phyloP scores from a whole-genome alignment of 1,140 invertebrate species.

The Venturia canescens region DNA sequence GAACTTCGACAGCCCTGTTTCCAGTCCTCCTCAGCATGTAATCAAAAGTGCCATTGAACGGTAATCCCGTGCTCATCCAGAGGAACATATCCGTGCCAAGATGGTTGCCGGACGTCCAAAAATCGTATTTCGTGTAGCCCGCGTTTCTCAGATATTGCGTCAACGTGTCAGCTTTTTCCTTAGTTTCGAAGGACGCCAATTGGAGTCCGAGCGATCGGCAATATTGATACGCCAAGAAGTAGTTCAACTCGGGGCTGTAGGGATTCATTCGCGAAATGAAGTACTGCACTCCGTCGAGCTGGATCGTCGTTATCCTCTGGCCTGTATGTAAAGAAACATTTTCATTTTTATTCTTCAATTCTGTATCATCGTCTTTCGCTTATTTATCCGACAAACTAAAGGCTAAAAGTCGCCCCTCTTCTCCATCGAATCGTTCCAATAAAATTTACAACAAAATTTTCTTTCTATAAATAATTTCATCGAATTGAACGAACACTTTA shows the following conservation, averaged over 20 bases:
- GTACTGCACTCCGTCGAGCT: conserved; percentile 90
- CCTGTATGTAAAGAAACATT: conserved; percentile 78
- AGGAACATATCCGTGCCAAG: conserved; percentile 91
- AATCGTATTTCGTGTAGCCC: conserved; percentile 88
- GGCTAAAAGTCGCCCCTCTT: too few species aligned
- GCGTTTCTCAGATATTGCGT: conserved; percentile 89
- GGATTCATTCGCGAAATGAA: conserved; percentile 93
- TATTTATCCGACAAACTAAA: not conserved
- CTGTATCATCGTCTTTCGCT: not conserved
- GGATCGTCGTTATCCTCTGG: conserved; percentile 90
- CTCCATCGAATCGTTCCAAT: too few species aligned
- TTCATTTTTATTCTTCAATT: conserved; percentile 1
- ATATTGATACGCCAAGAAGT: conserved; percentile 91
- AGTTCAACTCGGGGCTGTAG: conserved; percentile 91
- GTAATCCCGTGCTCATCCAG: conserved; percentile 92
- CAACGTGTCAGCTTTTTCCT: conserved; percentile 90
- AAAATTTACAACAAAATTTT: not conserved
- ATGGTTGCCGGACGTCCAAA: conserved; percentile 93
- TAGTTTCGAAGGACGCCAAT: conserved; percentile 89
- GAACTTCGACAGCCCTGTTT: conserved; percentile 69
- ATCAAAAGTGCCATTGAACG: conserved; percentile 91
- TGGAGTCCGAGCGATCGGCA: conserved; percentile 91
- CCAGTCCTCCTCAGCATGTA: conserved; percentile 82
- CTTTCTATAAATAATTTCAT: not conserved
- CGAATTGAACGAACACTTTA: not conserved